A percentile compares a stretch with the other conserved stretches of the same genome.
Evolutionary conservation across 1,140 invertebrate species (phyloP).

Genomic region (Drosophila jambulina): DNA sequence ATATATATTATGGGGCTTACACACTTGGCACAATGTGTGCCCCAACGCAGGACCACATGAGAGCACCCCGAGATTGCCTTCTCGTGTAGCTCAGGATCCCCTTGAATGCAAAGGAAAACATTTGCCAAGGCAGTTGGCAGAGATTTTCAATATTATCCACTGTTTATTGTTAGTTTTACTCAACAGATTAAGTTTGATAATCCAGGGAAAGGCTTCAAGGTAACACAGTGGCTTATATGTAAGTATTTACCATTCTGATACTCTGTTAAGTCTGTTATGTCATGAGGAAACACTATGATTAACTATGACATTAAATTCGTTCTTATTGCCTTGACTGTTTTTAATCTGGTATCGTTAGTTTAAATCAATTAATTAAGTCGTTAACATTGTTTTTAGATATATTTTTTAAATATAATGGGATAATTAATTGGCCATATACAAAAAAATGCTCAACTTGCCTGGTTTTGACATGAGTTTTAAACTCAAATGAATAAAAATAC

Average conservation of each 20-base stretch:
- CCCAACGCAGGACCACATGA: constrained; percentile 14
- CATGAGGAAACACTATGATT: neutral
- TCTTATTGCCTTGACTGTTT: neutral
- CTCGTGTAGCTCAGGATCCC: constrained; percentile 9
- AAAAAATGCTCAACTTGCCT: neutral
- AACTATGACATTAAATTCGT: neutral
- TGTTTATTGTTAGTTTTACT: constrained; percentile 50
- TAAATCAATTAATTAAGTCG: constrained; percentile 1
- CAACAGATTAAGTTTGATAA: constrained; percentile 28
- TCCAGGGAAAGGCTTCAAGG: neutral
- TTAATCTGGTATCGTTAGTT: neutral
- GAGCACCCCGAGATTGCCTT: constrained; percentile 24
- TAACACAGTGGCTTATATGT: neutral
- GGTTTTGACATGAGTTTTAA: constrained; percentile 13
- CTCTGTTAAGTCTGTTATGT: neutral
- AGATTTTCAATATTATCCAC: constrained; percentile 36
- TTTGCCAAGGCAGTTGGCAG: constrained; percentile 4
- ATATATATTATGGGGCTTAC: constrained; percentile 76
- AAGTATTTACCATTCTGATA: neutral
- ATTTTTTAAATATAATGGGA: neutral
- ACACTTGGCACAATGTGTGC: constrained; percentile 48
- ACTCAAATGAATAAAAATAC: neutral
- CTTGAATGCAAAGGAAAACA: constrained; percentile 30
- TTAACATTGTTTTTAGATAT: constrained; percentile 3
- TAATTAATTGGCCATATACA: neutral